Base-by-base conservation (phyloP, 2,888 invertebrate genomes). In the Heliconius ethilla region DNA sequence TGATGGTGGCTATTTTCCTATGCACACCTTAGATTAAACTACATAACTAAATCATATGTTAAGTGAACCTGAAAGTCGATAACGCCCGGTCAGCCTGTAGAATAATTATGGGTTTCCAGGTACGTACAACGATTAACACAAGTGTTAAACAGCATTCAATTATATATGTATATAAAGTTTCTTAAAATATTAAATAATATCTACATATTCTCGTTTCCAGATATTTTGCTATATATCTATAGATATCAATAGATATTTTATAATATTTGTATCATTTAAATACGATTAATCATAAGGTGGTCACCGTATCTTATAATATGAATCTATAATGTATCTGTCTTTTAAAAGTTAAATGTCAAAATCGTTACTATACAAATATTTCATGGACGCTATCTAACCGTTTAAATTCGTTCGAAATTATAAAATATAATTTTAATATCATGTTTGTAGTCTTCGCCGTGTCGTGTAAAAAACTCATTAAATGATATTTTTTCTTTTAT, bases 31-130 rank as follows among this genome's bases (percentile, higher is more conserved):
- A 74, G 67, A 77, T 72, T 80, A 78, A 78, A 80, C 79, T 78
- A 80, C 78, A 78, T 81, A 81, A 81, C 79, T 79, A 78, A 80
- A 79, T 81, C 77, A 90, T 88, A 88, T 87, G 91, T 88, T 87
- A 87, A 92, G 87, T 93, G 91, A 85, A 90, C 89, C 88, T 85
- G 91, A 93, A 93, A 92, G 89, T 87, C 84, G 91, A 92, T 93
- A 92, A 89, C 90, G 91, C 86, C 88, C 89, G 93, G 92, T 90
- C 91, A 90, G 84, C 86, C 85, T 85, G 87, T 87, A 86, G 86
- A 89, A 87, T 89, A 87, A 86, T 86, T 87, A 87, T 82, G 82
- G 83, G 80, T 83, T 82, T 78, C 75, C 75, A 79, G 59, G 86
- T 87, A 79, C 51, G 87, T 87, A 87, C 83, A 85, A 79, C 83